Conservation (phyloP, 1,140 invertebrate genomes). For the Drosophila hydei region DNA sequence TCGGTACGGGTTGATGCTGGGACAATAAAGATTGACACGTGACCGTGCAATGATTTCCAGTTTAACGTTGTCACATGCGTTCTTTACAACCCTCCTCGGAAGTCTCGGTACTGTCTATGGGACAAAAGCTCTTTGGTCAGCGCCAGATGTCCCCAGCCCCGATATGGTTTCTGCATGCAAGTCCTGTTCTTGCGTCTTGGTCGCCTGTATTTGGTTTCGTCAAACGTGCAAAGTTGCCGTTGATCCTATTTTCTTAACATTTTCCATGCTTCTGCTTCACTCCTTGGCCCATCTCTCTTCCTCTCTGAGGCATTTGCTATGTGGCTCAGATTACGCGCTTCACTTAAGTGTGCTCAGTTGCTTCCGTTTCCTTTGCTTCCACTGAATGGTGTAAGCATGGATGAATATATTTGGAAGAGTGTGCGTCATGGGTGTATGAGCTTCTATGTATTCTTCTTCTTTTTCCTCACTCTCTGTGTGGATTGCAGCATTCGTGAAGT, state of each 20-base stretch:
- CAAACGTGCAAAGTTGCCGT: slow-evolving; percentile 75
- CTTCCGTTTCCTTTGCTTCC: slow-evolving; percentile 63
- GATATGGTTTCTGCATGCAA: slow-evolving; percentile 3
- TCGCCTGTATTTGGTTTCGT: slow-evolving; percentile 64
- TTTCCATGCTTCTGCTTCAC: slow-evolving; percentile 48
- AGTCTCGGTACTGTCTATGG: slow-evolving; percentile 1
- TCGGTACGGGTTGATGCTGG: neutral
- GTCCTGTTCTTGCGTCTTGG: neutral
- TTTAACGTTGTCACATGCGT: slow-evolving; percentile 78
- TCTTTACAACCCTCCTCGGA: neutral
- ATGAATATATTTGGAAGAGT: slow-evolving; percentile 1
- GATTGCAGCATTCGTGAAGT: slow-evolving; percentile 40
- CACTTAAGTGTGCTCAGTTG: slow-evolving; percentile 79
- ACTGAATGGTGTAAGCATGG: slow-evolving; percentile 3
- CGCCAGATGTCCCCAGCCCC: neutral
- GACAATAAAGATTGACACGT: slow-evolving; percentile 82
- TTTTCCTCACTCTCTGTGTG: slow-evolving; percentile 36
- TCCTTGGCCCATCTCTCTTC: slow-evolving; percentile 6
- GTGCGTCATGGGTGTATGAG: slow-evolving; percentile 6
- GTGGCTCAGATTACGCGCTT: slow-evolving; percentile 81
- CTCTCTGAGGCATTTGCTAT: slow-evolving; percentile 66
- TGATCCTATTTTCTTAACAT: slow-evolving; percentile 77
- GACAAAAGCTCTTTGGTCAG: slow-evolving; percentile 41
- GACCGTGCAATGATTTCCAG: slow-evolving; percentile 83
- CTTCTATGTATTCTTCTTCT: slow-evolving; percentile 41